Percentiles rank a stretch among this genome's conserved stretches.
Evolutionary conservation across 2,888 invertebrate genomes (phyloP).

Genomic region (Cheilosia impressa): DNA sequence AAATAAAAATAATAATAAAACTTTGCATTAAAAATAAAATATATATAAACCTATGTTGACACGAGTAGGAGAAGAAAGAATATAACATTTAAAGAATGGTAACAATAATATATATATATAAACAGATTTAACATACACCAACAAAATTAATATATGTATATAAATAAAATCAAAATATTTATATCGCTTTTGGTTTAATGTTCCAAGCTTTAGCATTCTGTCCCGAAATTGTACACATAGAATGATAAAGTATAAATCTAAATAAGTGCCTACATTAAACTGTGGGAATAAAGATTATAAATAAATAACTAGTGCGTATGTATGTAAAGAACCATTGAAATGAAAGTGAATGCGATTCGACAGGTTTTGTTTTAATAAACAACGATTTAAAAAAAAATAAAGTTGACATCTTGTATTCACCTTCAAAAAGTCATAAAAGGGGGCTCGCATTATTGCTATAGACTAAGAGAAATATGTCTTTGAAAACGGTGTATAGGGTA

Average conservation of each 20-base stretch:
- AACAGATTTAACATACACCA: constrained; percentile 48
- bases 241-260: not conserved
- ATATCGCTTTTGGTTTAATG: constrained; percentile 1
- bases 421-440: not conserved
- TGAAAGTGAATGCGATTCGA: constrained; percentile 1
- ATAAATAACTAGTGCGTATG: constrained; percentile 24
- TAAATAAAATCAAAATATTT: constrained; percentile 18
- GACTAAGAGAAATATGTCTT: too few species aligned
- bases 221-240: constrained; percentile 7
- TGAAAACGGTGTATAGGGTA: too few species aligned
- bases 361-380: not conserved
- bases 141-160: constrained; percentile 25
- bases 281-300: constrained; percentile 6
- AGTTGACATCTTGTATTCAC: not conserved
- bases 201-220: constrained; percentile 1
- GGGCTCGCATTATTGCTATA: too few species aligned
- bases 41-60: constrained; percentile 30
- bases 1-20: constrained; percentile 15
- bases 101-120: constrained; percentile 41
- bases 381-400: not conserved
- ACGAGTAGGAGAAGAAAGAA: constrained; percentile 35
- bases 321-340: not conserved
- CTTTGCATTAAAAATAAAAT: constrained; percentile 20
- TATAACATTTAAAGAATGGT: constrained; percentile 34
- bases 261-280: not conserved